phyloP scores from a whole-genome alignment of 2,888 invertebrate species.

The Hyppa rectilinea region DNA sequence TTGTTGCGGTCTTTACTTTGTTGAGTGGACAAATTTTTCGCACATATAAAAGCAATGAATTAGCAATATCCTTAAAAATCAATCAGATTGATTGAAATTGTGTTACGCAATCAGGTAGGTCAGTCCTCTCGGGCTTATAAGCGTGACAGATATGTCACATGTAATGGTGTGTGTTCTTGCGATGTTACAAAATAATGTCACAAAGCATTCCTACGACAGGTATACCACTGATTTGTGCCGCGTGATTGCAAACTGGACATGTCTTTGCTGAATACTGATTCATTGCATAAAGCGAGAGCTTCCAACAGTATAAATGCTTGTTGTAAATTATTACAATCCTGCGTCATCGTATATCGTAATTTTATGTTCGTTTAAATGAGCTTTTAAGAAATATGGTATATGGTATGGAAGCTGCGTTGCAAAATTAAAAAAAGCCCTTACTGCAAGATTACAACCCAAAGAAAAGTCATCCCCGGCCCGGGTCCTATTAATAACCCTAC shows the following conservation, averaged over 20 bases:
- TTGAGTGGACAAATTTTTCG: too few species aligned
- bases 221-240: conserved; percentile 35
- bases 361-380: not conserved
- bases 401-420: not conserved
- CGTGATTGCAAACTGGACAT: conserved; percentile 53
- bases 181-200: conserved; percentile 14
- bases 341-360: not conserved
- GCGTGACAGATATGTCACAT: conserved; percentile 31
- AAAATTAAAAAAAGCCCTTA: conserved; percentile 39
- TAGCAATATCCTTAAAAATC: too few species aligned
- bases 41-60: too few species aligned
- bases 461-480: conserved; percentile 24
- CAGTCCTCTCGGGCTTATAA: conserved; percentile 24
- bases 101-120: too few species aligned
- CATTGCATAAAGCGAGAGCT: conserved; percentile 31
- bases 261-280: conserved; percentile 50
- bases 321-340: conserved; percentile 8
- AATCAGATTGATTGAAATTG: too few species aligned
- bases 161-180: conserved; percentile 28
- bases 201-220: conserved; percentile 1
- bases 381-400: conserved; percentile 7
- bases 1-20: too few species aligned
- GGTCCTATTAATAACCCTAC: conserved; percentile 71
- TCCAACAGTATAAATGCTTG: conserved; percentile 28
- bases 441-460: conserved; percentile 23